These are phyloP conservation scores for Mycetomoellerius zeteki DNA, from an alignment of 1,140 invertebrate species.

Conservation along the genomic window DNA sequence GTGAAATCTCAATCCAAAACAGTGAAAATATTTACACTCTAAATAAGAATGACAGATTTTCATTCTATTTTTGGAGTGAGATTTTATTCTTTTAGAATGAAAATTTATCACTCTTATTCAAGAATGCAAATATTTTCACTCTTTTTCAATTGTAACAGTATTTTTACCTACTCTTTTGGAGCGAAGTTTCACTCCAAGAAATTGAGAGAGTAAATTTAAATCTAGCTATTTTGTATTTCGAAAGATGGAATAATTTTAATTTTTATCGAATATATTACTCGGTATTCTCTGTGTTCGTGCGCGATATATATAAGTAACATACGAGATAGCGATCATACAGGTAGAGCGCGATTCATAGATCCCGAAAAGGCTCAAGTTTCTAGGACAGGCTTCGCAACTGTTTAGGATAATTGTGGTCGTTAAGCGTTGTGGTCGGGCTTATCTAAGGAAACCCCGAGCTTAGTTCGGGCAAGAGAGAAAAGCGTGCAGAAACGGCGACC, in stretches of 20 bases:
- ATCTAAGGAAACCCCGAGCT: constrained; percentile 71
- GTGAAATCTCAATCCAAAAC: too few relatives aligned
- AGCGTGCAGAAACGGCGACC: background rate
- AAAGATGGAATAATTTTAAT: constrained; percentile 20
- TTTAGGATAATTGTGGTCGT: constrained; percentile 75
- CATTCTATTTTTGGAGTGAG: too few relatives aligned
- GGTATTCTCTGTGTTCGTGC: background rate
- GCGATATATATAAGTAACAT: background rate
- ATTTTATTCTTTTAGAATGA: too few relatives aligned
- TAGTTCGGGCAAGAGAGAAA: constrained; percentile 43
- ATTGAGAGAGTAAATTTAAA: background rate
- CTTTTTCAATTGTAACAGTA: too few relatives aligned
- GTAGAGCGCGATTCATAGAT: constrained; percentile 36
- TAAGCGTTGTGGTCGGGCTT: constrained; percentile 68
- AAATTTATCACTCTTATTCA: too few relatives aligned
- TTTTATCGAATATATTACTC: constrained; percentile 15
- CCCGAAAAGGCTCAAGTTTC: constrained; percentile 60
- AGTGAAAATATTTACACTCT: too few relatives aligned
- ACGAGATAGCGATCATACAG: background rate
- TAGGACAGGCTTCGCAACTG: constrained; percentile 56
- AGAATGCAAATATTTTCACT: too few relatives aligned
- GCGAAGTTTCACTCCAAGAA: too few relatives aligned
- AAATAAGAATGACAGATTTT: too few relatives aligned
- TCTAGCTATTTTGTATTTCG: background rate
- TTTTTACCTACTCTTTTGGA: too few relatives aligned